A percentile compares a stretch with the other conserved stretches of the same genome.
Evolutionary conservation across 2,797 vertebrate species (phyloP).

Genomic region (Bucorvus abyssinicus): DNA sequence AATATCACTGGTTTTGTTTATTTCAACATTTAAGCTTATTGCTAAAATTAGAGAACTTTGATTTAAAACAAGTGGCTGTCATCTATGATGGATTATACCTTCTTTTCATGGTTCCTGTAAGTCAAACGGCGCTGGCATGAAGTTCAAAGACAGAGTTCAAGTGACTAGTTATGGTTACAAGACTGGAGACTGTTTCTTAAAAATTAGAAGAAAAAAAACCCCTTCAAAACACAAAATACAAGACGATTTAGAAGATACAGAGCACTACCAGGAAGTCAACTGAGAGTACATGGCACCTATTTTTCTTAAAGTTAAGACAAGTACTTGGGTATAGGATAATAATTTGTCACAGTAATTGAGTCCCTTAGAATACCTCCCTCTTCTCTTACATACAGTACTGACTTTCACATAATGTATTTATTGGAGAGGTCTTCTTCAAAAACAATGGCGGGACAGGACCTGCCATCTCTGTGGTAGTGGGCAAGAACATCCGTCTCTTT

Average conservation of each 20-base stretch:
- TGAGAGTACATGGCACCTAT: background rate
- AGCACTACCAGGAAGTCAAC: background rate
- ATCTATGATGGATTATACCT: constrained; percentile 23
- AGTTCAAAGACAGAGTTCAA: constrained; percentile 23
- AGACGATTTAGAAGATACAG: background rate
- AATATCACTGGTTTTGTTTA: background rate
- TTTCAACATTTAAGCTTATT: background rate
- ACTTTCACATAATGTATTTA: background rate
- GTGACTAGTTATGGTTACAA: background rate
- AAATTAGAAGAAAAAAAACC: background rate
- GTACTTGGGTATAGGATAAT: background rate
- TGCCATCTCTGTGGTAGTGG: background rate
- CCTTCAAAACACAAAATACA: background rate
- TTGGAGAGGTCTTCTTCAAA: background rate
- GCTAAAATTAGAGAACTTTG: constrained; percentile 7
- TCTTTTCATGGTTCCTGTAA: constrained; percentile 35
- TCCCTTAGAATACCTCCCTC: background rate
- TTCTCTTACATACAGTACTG: background rate
- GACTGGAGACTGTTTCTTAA: background rate
- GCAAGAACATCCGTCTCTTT: background rate
- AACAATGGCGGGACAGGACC: background rate
- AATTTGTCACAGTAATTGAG: background rate
- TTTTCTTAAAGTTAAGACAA: background rate
- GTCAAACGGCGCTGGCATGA: background rate
- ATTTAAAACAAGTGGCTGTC: constrained; percentile 45